These are phyloP conservation scores for Myanophis thanlyinensis DNA, from an alignment of 2,113 vertebrate species.

Conservation along the genomic window DNA sequence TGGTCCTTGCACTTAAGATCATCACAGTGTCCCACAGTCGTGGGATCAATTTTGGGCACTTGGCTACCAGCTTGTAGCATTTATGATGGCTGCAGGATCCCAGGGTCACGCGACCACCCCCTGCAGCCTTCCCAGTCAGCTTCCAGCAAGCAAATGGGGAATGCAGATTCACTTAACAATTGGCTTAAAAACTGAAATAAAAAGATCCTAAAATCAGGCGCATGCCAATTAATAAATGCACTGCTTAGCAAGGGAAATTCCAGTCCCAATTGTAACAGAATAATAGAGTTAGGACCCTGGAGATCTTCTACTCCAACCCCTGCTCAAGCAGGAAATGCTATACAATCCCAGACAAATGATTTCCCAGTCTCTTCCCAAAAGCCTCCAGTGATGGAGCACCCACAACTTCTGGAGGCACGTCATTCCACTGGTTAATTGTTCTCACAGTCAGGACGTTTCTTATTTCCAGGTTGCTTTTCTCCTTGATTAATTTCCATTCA, in stretches of 20 bases:
- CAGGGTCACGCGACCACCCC: not conserved
- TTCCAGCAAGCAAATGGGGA: not conserved
- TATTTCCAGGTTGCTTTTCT: not conserved
- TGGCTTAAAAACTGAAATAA: not conserved
- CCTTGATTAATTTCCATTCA: not conserved
- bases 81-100: not conserved
- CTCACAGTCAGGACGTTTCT: not conserved
- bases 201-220: not conserved
- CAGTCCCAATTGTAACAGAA: not conserved
- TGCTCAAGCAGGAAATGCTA: not conserved
- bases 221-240: not conserved
- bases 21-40: not conserved
- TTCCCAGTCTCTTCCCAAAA: not conserved
- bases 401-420: too few relatives aligned
- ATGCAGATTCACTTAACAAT: not conserved
- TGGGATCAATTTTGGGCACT: not conserved
- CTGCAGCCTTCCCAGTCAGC: not conserved
- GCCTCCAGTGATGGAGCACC: too few relatives aligned
- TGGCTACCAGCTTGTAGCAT: not conserved
- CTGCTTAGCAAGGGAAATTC: not conserved
- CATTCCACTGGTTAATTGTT: not conserved
- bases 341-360: not conserved
- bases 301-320: too few relatives aligned
- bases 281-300: rapidly evolving
- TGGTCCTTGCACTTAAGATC: not conserved